Percentiles rank a stretch among this genome's conserved stretches.
Evolutionary conservation across 1,140 invertebrate genomes (phyloP).

Genomic region (Archivesica marissinica): DNA sequence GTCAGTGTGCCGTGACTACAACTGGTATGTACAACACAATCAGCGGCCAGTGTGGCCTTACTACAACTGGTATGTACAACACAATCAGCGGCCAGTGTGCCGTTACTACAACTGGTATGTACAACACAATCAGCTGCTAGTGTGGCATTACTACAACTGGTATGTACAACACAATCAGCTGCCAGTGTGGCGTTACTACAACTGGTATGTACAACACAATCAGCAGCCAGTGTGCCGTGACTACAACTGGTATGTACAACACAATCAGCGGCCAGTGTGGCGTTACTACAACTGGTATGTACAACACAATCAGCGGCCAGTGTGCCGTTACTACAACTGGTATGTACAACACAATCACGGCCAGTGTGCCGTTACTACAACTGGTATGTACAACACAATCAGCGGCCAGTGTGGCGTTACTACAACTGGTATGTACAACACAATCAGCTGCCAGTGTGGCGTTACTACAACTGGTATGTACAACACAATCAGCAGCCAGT

Average conservation of each 20-base stretch:
- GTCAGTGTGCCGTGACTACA: slow-evolving; percentile 74
- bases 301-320: slow-evolving; percentile 74
- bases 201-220: slow-evolving; percentile 74
- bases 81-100: slow-evolving; percentile 75
- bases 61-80: slow-evolving; percentile 73
- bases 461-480: slow-evolving; percentile 73
- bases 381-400: slow-evolving; percentile 75
- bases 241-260: slow-evolving; percentile 73
- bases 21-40: slow-evolving; percentile 74
- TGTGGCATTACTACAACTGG: slow-evolving; percentile 75
- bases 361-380: slow-evolving; percentile 73
- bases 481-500: slow-evolving; percentile 75
- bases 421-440: slow-evolving; percentile 73
- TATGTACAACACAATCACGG: slow-evolving; percentile 61
- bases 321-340: slow-evolving; percentile 74
- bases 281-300: slow-evolving; percentile 74
- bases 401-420: slow-evolving; percentile 73
- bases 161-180: slow-evolving; percentile 73
- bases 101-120: slow-evolving; percentile 74
- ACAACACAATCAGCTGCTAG: slow-evolving; percentile 74
- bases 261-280: slow-evolving; percentile 75
- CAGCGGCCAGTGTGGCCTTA: slow-evolving; percentile 75
- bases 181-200: slow-evolving; percentile 74
- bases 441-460: slow-evolving; percentile 76
- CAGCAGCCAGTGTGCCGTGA: slow-evolving; percentile 74